Evolutionary conservation across 2,797 vertebrate genomes (phyloP).

Genomic region (Merluccius polli): DNA sequence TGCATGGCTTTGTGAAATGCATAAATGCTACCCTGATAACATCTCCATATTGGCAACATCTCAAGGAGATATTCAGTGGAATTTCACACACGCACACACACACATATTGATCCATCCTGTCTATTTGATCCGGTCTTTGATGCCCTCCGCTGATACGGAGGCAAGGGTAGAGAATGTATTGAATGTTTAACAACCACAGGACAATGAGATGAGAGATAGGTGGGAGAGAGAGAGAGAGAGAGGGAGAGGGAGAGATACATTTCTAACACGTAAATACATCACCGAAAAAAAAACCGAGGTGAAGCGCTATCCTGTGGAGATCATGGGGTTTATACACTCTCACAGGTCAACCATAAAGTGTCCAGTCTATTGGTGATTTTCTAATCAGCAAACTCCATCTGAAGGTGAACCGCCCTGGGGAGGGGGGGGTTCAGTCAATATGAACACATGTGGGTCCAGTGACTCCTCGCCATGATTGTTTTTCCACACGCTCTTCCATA

Average conservation of each 20-base stretch:
- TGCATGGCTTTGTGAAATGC: background rate
- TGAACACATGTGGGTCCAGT: background rate
- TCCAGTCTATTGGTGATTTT: background rate
- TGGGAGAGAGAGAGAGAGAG: background rate
- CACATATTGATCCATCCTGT: constrained; percentile 57
- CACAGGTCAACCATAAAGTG: background rate
- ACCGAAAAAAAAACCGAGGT: background rate
- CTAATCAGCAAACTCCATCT: background rate
- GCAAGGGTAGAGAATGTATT: constrained; percentile 43
- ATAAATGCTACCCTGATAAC: background rate
- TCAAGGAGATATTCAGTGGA: background rate
- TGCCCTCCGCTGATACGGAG: constrained; percentile 62
- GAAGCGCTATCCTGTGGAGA: background rate
- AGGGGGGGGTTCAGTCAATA: background rate
- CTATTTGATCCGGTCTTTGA: constrained; percentile 63
- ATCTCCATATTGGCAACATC: background rate
- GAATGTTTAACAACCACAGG: constrained; percentile 39
- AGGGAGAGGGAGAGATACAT: background rate
- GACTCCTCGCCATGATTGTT: background rate
- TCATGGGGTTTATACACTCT: background rate
- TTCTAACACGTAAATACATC: background rate
- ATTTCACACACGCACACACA: background rate
- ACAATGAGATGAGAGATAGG: constrained; percentile 4
- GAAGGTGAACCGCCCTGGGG: background rate
- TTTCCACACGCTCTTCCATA: background rate